These are phyloP conservation scores for Ambastaia sidthimunki DNA, from an alignment of 2,797 vertebrate species.

Conservation along the genomic window DNA sequence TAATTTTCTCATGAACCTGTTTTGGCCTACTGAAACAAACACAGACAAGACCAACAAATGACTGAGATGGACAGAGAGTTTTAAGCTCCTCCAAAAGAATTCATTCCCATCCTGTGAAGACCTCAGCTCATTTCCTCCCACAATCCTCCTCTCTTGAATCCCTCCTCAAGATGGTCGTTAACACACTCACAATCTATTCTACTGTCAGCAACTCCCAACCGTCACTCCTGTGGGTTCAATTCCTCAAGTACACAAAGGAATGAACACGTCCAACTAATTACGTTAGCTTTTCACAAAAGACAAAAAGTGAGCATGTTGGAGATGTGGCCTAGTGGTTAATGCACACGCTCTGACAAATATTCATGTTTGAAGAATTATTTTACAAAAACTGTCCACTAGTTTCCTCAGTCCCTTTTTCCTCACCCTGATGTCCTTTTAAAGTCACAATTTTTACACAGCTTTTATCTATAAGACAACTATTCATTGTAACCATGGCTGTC, in stretches of 20 bases:
- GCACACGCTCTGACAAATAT: background rate
- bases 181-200: background rate
- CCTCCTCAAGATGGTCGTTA: slow-evolving; percentile 15
- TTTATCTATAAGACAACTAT: background rate
- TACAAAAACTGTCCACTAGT: background rate
- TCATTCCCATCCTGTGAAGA: background rate
- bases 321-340: slow-evolving; percentile 3
- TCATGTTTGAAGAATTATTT: background rate
- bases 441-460: background rate
- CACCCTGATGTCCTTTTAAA: background rate
- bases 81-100: background rate
- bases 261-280: background rate
- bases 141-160: slow-evolving; percentile 3
- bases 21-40: slow-evolving; percentile 48
- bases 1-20: slow-evolving; percentile 25
- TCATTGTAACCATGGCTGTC: background rate
- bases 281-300: background rate
- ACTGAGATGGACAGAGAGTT: slow-evolving; percentile 6
- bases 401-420: background rate
- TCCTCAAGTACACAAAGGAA: slow-evolving; percentile 3
- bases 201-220: slow-evolving; percentile 20
- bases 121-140: slow-evolving; percentile 33
- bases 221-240: background rate
- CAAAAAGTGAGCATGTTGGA: background rate
- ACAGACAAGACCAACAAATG: background rate